Conservation (phyloP, 2,797 vertebrate species). For the Sebastes glaucus region DNA sequence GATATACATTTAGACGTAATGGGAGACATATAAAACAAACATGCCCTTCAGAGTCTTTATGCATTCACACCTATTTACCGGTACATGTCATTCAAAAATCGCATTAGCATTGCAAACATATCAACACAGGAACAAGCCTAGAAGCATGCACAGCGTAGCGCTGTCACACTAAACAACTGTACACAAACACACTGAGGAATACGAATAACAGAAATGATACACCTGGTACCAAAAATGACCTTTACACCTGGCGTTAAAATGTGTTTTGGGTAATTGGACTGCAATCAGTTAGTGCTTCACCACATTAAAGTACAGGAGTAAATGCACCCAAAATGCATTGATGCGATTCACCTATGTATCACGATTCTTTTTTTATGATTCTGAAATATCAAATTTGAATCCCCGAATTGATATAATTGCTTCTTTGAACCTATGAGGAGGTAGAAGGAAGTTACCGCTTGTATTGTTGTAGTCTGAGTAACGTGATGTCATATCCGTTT, state of each 20-base stretch:
- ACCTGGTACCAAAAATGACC: background rate
- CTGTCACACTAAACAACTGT: background rate
- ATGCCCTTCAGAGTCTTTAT: slow-evolving; percentile 30
- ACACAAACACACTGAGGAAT: background rate
- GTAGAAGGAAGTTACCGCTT: too few species aligned
- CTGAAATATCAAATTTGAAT: rapidly evolving
- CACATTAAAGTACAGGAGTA: too few species aligned
- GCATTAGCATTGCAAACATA: slow-evolving; percentile 34
- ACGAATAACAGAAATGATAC: background rate
- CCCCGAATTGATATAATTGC: too few species aligned
- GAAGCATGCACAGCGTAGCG: background rate
- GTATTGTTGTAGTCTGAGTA: too few species aligned
- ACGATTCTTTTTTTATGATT: too few species aligned
- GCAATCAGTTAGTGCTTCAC: rapidly evolving
- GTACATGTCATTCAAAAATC: slow-evolving; percentile 13
- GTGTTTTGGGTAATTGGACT: background rate
- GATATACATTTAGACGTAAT: slow-evolving; percentile 33
- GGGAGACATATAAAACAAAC: slow-evolving; percentile 13
- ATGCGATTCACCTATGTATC: too few species aligned
- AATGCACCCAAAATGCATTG: too few species aligned
- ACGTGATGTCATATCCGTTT: too few species aligned
- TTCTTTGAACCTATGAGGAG: too few species aligned
- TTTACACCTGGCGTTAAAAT: background rate
- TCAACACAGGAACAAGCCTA: background rate
- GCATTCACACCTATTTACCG: slow-evolving; percentile 6